These are phyloP conservation scores for Rhinolophus sinicus DNA, from an alignment of 2,113 vertebrate genomes.

Conservation along the genomic window DNA sequence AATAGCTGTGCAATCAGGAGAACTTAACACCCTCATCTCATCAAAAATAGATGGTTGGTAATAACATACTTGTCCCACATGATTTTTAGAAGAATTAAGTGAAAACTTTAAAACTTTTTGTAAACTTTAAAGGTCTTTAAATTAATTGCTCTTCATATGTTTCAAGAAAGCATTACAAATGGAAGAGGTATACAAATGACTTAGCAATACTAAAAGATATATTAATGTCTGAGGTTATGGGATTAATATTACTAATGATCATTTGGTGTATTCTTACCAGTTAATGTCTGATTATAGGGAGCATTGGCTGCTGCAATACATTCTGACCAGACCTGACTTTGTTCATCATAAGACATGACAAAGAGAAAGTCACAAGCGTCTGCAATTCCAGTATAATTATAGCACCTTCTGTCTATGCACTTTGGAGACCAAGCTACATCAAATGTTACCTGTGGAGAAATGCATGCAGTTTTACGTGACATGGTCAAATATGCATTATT, in stretches of 20 bases:
- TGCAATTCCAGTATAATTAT: constrained; percentile 94
- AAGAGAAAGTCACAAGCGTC: constrained; percentile 95
- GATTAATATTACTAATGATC: constrained; percentile 43
- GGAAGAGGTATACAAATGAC: constrained; percentile 32
- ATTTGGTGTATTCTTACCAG: constrained; percentile 85
- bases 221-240: background rate
- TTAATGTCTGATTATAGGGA: constrained; percentile 90
- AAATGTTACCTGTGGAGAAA: constrained; percentile 92
- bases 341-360: constrained; percentile 98
- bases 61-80: constrained; percentile 5
- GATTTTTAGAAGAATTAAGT: constrained; percentile 32
- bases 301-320: constrained; percentile 95
- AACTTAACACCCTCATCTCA: background rate
- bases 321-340: constrained; percentile 93
- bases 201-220: constrained; percentile 40
- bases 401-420: constrained; percentile 93
- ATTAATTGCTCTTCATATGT: constrained; percentile 32
- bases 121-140: constrained; percentile 34
- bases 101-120: constrained; percentile 35
- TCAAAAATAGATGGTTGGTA: background rate
- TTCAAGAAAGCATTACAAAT: constrained; percentile 36
- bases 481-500: background rate
- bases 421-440: constrained; percentile 96
- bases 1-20: background rate
- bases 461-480: background rate